Base-by-base conservation (phyloP, 2,113 vertebrate genomes). In the Phoxinus phoxinus region DNA sequence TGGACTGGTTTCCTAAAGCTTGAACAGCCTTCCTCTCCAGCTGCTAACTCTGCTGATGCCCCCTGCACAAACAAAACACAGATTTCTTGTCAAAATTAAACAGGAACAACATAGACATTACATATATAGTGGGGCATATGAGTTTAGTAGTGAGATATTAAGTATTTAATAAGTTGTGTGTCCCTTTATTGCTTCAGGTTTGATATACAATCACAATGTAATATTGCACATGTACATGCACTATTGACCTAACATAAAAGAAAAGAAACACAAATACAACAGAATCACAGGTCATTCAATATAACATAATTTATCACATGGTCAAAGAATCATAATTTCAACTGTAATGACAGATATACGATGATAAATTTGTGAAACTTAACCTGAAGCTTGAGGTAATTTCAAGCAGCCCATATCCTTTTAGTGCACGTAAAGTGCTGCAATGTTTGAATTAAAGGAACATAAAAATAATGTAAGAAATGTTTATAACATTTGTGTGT, bases 1-100 rank as follows among this genome's bases (percentile, higher is more conserved):
- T 94, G 91, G 82, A 93, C 86, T 0, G 92, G 89, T 81, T 51
- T 4, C 9, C 88, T 86, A 4, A 94, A 21, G 27, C 85, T 91
- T 87, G 90, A 89, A n/a, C 88, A 23, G 15, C 7, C 0, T 19
- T 25, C 59, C 61, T 71, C 19, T 4, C 56, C 76, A 6, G 4
- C 5, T 2, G 65, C 3, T 2, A 74, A 1, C 0, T n/a, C 30
- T 37, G 44, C 27, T 6, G 82, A 73, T 17, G 12, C 69, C 2
- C 58, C 81, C 6, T 15, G 87, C 84, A 92, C 93, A 89, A 58
- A 90, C 41, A 7, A 44, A 65, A 17, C 44, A 19, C 80, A 84
- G 69, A 17, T 21, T 19, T 7, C 11, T 25, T 9, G 19, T 73
- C 17, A 6, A 85, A 71, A 83, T 23, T 1, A 61, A 19, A 3